Evolutionary conservation across 2,888 invertebrate species (phyloP).

Genomic region (Scaptomyza cyrtandrae): DNA sequence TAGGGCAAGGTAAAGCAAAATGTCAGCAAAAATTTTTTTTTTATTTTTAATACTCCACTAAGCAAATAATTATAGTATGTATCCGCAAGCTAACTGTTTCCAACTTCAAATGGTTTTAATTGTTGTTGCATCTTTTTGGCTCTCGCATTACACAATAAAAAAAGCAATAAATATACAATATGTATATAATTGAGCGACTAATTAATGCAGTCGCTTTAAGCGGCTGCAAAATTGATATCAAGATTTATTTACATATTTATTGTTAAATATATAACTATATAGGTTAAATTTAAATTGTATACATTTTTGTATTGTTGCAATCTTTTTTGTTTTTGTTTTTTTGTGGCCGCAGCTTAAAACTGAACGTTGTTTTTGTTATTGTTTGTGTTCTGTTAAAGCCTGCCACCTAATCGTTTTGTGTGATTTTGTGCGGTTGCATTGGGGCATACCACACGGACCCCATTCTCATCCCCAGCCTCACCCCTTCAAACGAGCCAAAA

Average conservation of each 20-base stretch:
- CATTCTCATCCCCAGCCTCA: conserved; percentile 3
- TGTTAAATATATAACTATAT: background rate
- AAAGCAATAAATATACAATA: conserved; percentile 6
- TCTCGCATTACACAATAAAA: conserved; percentile 10
- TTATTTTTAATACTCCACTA: background rate
- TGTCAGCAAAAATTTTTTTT: background rate
- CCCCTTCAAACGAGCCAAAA: background rate
- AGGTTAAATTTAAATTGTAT: conserved; percentile 21
- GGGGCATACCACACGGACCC: conserved; percentile 52
- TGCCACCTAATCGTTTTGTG: conserved; percentile 69
- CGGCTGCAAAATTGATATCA: conserved; percentile 32
- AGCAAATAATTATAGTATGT: background rate
- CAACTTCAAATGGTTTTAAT: background rate
- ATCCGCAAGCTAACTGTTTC: background rate
- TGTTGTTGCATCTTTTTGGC: conserved; percentile 18
- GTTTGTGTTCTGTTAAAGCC: conserved; percentile 29
- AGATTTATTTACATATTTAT: conserved; percentile 49
- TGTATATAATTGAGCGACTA: conserved; percentile 34
- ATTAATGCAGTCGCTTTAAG: conserved; percentile 49
- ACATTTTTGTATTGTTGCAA: conserved; percentile 40
- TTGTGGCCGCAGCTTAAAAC: conserved; percentile 42
- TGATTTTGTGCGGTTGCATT: conserved; percentile 70
- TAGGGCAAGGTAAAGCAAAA: conserved; percentile 59
- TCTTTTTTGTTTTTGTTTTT: conserved; percentile 13
- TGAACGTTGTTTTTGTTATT: conserved; percentile 20